Evolutionary conservation across 2,888 invertebrate genomes (phyloP).

Genomic region (Dromius quadrimaculatus): DNA sequence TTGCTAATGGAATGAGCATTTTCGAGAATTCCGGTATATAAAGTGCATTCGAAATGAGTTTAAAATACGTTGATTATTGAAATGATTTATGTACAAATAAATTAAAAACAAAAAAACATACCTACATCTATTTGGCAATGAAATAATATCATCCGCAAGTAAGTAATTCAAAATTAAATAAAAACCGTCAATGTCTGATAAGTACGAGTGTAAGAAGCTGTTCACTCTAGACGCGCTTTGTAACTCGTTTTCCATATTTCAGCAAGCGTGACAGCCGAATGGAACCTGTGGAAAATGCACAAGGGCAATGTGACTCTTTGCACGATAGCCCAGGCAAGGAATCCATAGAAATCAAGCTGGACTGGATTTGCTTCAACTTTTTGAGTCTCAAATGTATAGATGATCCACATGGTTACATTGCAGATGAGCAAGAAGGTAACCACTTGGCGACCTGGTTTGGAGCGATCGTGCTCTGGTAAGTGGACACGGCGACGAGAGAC

Average conservation of each 20-base stretch:
- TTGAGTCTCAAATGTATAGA: slow-evolving; percentile 94
- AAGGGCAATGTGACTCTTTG: slow-evolving; percentile 93
- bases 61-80: slow-evolving; percentile 2
- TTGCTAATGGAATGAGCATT: slow-evolving; percentile 13
- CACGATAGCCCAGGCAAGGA: slow-evolving; percentile 92
- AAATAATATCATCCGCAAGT: slow-evolving; percentile 30
- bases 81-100: slow-evolving; percentile 28
- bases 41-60: slow-evolving; percentile 14
- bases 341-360: slow-evolving; percentile 93
- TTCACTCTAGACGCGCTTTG: slow-evolving; percentile 89
- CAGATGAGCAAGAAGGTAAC: slow-evolving; percentile 95
- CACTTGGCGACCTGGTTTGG: slow-evolving; percentile 94
- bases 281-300: slow-evolving; percentile 97
- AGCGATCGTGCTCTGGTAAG: slow-evolving; percentile 91
- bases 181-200: slow-evolving; percentile 26
- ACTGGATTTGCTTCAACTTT: slow-evolving; percentile 94
- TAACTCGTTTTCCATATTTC: slow-evolving; percentile 97
- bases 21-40: slow-evolving; percentile 24
- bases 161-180: slow-evolving; percentile 35
- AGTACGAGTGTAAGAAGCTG: slow-evolving; percentile 24
- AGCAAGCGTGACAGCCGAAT: slow-evolving; percentile 93
- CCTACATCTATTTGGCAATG: slow-evolving; percentile 31
- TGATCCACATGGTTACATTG: slow-evolving; percentile 97
- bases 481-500: slow-evolving; percentile 92
- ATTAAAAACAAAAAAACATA: slow-evolving; percentile 13